Base-by-base conservation (phyloP, 2,113 vertebrate genomes). In the Anseranas semipalmata region DNA sequence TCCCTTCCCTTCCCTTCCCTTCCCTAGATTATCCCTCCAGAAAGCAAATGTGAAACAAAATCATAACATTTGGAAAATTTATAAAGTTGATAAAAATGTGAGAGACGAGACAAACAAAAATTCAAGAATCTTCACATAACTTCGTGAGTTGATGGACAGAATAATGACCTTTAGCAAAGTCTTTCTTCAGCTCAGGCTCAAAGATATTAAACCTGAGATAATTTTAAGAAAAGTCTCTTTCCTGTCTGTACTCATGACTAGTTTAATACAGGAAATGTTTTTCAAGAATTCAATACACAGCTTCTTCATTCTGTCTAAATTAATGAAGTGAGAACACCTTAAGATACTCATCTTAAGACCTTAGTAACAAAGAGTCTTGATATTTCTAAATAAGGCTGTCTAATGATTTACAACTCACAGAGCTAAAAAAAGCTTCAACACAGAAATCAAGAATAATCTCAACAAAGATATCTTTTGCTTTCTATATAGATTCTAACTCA, bases 291-390 rank as follows among this genome's bases (percentile, higher is more conserved):
- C 76, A 79, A 60, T 85, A 59, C 4, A 25, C 5, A 79, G 35
- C 19, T 91, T 82, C 91, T 89, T 72, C 48, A 32, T 75, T 92
- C 32, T 32, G 48, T 72, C 66, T 70, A 84, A 91, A 85, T 91
- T 77, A 45, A 82, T 89, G 43, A 45, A 81, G 81, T 75, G 27
- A 82, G 15, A 87, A 13, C 19, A 55, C 30, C 37, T 78, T 78
- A 75, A 87, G 52, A 89, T 89, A 59, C 55, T 81, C 13, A 46
- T 60, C 25, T 39, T 56, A 85, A 66, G 35, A 73, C 35, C 18
- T 67, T 67, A 94, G 71, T 78, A 86, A 45, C 33, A 92, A 78
- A 84, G 18, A 84, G 4, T 15, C 20, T 48, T 39, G 27, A n/a
- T 27, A 41, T 89, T 89, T 89, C 60, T 86, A 71, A 76, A 84